phyloP scores from a whole-genome alignment of 1,140 invertebrate genomes.

The Hirudo medicinalis region DNA sequence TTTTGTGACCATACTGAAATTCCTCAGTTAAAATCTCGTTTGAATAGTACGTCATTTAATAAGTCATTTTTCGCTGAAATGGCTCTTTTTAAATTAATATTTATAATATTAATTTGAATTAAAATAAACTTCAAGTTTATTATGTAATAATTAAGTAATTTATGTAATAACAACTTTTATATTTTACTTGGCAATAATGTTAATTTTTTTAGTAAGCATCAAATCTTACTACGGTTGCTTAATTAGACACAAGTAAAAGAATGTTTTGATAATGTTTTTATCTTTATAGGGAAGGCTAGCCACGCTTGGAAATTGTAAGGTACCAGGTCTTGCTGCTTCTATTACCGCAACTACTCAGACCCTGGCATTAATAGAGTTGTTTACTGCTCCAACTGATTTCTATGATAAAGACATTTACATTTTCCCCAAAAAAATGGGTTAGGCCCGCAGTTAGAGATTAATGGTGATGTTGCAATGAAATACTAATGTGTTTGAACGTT shows the following conservation, averaged over 20 bases:
- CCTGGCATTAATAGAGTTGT: slow-evolving; percentile 84
- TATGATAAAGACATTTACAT: slow-evolving; percentile 95
- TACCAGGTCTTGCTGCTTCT: slow-evolving; percentile 91
- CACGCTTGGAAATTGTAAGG: slow-evolving; percentile 88
- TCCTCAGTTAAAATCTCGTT: too few relatives aligned
- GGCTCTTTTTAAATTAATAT: slow-evolving; percentile 2
- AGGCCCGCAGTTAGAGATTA: slow-evolving; percentile 26
- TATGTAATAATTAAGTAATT: too few relatives aligned
- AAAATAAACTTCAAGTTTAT: too few relatives aligned
- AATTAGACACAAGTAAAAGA: neutral
- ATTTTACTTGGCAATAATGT: too few relatives aligned
- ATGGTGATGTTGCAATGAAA: neutral
- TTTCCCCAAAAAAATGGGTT: slow-evolving; percentile 94
- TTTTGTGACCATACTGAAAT: neutral
- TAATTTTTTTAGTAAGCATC: too few relatives aligned
- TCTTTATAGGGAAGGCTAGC: slow-evolving; percentile 65
- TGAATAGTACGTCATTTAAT: too few relatives aligned
- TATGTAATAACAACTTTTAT: too few relatives aligned
- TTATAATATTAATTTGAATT: too few relatives aligned
- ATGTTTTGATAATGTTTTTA: neutral
- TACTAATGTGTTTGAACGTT: neutral
- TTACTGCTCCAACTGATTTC: slow-evolving; percentile 77
- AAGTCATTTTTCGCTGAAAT: too few relatives aligned
- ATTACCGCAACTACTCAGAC: slow-evolving; percentile 80
- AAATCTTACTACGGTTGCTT: too few relatives aligned